A percentile compares a stretch with the other conserved stretches of the same genome.
Evolutionary conservation across 1,140 invertebrate genomes (phyloP).

Genomic region (Xylocopa sonorina): DNA sequence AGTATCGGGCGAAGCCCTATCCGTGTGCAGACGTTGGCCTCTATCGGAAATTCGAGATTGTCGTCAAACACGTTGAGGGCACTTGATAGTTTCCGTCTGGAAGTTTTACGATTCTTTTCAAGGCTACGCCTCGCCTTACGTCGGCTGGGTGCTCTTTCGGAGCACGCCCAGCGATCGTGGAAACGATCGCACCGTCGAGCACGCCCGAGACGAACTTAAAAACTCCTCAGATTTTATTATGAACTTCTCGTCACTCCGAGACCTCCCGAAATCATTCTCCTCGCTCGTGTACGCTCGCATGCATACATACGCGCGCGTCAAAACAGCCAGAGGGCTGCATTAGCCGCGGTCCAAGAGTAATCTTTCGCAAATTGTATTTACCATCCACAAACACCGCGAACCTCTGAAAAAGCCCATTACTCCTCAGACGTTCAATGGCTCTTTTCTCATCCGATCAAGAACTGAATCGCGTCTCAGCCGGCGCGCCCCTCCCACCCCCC

Average conservation of each 20-base stretch:
- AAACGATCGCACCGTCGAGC: background rate
- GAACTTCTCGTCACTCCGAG: background rate
- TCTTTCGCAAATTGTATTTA: slow-evolving; percentile 23
- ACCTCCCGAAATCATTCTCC: background rate
- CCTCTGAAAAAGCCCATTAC: slow-evolving; percentile 19
- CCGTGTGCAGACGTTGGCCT: slow-evolving; percentile 17
- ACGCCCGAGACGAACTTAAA: background rate
- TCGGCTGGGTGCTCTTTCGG: background rate
- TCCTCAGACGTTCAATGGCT: background rate
- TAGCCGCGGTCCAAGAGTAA: background rate
- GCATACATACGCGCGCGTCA: background rate
- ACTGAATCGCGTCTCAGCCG: background rate
- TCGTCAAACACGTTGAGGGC: slow-evolving; percentile 51
- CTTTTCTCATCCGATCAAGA: slow-evolving; percentile 12
- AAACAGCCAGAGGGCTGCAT: background rate
- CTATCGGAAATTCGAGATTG: slow-evolving; percentile 55
- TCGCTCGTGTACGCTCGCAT: background rate
- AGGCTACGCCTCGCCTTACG: slow-evolving; percentile 28
- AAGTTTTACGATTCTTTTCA: slow-evolving; percentile 49
- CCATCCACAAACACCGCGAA: slow-evolving; percentile 7
- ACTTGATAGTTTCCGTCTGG: slow-evolving; percentile 47
- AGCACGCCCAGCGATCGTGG: background rate
- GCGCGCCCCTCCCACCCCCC: no score
- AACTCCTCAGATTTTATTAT: background rate
- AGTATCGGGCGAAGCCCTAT: slow-evolving; percentile 21